phyloP scores from a whole-genome alignment of 1,140 invertebrate species.

The Scaptomyza montana region DNA sequence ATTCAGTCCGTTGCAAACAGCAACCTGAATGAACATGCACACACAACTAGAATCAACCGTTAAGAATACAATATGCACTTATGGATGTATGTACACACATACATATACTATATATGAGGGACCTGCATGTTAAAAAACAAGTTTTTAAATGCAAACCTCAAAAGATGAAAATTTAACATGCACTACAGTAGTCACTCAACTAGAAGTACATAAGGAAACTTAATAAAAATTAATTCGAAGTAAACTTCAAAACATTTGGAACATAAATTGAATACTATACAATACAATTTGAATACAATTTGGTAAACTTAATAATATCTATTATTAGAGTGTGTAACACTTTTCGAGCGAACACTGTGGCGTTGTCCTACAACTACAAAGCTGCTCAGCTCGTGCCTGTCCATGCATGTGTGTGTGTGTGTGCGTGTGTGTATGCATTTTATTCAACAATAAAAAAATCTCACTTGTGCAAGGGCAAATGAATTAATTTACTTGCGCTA shows the following conservation, averaged over 20 bases:
- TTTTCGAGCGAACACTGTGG: neutral
- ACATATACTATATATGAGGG: neutral
- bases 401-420: neutral
- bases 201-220: neutral
- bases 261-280: no score
- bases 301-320: neutral
- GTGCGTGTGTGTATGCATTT: constrained; percentile 4
- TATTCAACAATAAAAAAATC: neutral
- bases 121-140: constrained; percentile 18
- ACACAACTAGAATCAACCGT: constrained; percentile 27
- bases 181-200: neutral
- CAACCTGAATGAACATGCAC: constrained; percentile 56
- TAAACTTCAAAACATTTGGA: neutral
- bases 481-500: constrained; percentile 61
- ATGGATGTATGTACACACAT: no score
- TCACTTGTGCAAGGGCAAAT: constrained; percentile 61
- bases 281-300: neutral
- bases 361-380: neutral
- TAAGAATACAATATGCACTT: constrained; percentile 23
- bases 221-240: no score
- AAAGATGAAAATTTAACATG: neutral
- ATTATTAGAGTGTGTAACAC: neutral
- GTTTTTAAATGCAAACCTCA: constrained; percentile 7
- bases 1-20: constrained; percentile 29
- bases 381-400: neutral